Conservation (phyloP, 2,113 vertebrate genomes). For the Scalopus aquaticus region DNA sequence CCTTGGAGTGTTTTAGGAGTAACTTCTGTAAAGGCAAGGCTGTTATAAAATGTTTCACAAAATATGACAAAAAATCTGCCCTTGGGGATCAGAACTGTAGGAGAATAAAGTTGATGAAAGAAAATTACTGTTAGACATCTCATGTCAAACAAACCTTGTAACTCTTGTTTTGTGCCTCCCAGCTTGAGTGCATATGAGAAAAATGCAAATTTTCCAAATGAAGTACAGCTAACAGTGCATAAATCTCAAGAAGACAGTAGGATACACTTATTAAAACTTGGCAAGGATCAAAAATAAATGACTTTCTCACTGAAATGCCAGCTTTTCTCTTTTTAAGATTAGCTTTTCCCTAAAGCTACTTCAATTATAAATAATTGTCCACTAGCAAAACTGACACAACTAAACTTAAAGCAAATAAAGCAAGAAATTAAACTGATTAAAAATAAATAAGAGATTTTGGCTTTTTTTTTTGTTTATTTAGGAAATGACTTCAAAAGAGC, state of each 20-base stretch:
- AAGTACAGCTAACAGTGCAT: conserved; percentile 78
- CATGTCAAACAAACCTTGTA: conserved; percentile 71
- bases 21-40: conserved; percentile 31
- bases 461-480: not conserved
- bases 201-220: conserved; percentile 84
- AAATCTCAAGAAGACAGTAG: conserved; percentile 80
- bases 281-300: conserved; percentile 71
- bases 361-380: conserved; percentile 79
- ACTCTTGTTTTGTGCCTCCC: conserved; percentile 80
- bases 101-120: conserved; percentile 80
- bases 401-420: conserved; percentile 66
- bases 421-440: conserved; percentile 63
- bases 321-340: conserved; percentile 70
- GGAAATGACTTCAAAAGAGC: conserved; percentile 27
- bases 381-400: conserved; percentile 50
- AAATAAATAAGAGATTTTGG: conserved; percentile 59
- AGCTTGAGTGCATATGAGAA: conserved; percentile 78
- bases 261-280: conserved; percentile 80
- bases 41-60: conserved; percentile 74
- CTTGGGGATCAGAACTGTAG: conserved; percentile 66
- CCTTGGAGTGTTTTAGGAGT: conserved; percentile 40
- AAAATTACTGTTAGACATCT: conserved; percentile 82
- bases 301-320: conserved; percentile 68
- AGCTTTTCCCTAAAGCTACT: conserved; percentile 65
- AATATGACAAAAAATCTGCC: conserved; percentile 74